Conservation (phyloP, 2,888 invertebrate species). For the Stratiomys singularior region DNA sequence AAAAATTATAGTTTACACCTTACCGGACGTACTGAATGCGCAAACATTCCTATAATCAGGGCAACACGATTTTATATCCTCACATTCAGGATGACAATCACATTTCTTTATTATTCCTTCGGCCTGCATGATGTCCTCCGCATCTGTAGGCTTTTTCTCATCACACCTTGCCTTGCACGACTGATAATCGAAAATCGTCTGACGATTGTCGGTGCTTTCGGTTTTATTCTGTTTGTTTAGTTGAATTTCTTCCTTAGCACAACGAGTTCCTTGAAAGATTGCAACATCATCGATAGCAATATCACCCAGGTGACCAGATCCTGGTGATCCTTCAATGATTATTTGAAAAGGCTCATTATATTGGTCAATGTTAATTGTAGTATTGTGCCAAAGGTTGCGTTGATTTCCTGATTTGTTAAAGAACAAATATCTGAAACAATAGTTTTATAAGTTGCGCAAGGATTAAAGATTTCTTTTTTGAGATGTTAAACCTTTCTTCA, state of each 20-base stretch:
- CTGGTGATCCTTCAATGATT: slow-evolving; percentile 79
- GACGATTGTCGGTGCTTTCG: background rate
- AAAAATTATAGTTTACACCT: background rate
- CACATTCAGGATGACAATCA: slow-evolving; percentile 71
- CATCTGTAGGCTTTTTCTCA: slow-evolving; percentile 47
- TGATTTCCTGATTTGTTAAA: slow-evolving; percentile 76
- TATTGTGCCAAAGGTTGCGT: slow-evolving; percentile 75
- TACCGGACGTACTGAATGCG: slow-evolving; percentile 56
- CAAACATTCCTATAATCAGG: slow-evolving; percentile 74
- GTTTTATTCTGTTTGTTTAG: background rate
- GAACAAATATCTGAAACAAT: slow-evolving; percentile 63
- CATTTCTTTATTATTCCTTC: slow-evolving; percentile 65
- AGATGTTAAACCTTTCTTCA: no score
- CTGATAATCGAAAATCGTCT: slow-evolving; percentile 62
- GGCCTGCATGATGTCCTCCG: slow-evolving; percentile 41
- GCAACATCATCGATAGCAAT: slow-evolving; percentile 84
- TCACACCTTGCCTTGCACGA: slow-evolving; percentile 69
- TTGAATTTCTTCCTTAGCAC: slow-evolving; percentile 1
- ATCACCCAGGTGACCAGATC: slow-evolving; percentile 75
- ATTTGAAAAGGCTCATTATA: slow-evolving; percentile 71
- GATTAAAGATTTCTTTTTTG: background rate
- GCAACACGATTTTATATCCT: slow-evolving; percentile 71
- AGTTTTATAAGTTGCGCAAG: no score
- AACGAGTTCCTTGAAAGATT: slow-evolving; percentile 67
- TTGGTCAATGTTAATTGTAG: slow-evolving; percentile 66